Conservation (phyloP, 92 coral and sea anemone species). For the Parazoanthus atlanticus region DNA sequence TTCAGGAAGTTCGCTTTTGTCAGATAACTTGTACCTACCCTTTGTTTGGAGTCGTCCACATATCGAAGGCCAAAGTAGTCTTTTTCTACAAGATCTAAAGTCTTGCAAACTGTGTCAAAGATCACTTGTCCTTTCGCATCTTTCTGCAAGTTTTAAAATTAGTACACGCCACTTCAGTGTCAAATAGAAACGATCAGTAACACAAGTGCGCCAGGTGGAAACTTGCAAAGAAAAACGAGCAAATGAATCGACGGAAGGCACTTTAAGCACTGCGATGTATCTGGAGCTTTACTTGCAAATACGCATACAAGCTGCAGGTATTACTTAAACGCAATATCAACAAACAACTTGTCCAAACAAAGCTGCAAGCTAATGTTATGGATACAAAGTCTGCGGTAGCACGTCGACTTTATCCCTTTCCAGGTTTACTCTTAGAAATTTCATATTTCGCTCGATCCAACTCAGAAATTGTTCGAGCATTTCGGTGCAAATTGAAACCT, state of each 20-base stretch:
- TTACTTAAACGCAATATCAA: background rate
- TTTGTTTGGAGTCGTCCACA: slow-evolving; percentile 93
- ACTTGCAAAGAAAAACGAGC: slow-evolving; percentile 2
- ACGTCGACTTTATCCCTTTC: background rate
- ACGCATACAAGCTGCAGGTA: background rate
- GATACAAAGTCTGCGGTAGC: background rate
- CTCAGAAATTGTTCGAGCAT: background rate
- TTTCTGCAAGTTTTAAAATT: slow-evolving; percentile 59
- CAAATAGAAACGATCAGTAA: slow-evolving; percentile 14
- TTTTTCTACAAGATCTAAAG: slow-evolving; percentile 92
- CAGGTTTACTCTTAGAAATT: background rate
- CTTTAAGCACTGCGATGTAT: background rate
- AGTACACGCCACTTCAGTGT: background rate
- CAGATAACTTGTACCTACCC: slow-evolving; percentile 63
- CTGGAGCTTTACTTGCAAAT: background rate
- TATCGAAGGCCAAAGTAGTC: slow-evolving; percentile 98
- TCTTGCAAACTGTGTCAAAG: slow-evolving; percentile 89
- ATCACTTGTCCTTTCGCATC: slow-evolving; percentile 94
- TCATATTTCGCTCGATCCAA: background rate
- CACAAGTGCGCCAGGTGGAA: background rate
- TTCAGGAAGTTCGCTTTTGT: background rate
- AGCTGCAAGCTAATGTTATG: background rate
- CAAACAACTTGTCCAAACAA: slow-evolving; percentile 1
- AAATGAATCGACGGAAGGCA: background rate
- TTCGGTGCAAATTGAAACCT: background rate